Percentiles rank a stretch among this genome's conserved stretches.
Conservation (phyloP, 2,888 invertebrate genomes). For the Philonicus albiceps region DNA sequence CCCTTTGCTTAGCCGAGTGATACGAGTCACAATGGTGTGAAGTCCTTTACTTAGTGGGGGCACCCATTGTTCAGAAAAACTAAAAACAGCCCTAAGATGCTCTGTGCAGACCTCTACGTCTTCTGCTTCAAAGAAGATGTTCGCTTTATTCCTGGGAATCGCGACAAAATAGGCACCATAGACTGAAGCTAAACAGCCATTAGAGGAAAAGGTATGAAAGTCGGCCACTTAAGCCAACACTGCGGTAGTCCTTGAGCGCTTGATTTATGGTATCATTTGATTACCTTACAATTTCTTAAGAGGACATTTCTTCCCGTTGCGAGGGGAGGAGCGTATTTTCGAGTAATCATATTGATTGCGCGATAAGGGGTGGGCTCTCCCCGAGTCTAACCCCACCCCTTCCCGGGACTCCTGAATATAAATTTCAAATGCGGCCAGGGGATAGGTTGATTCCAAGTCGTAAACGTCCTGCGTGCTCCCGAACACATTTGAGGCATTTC, state of each 20-base stretch:
- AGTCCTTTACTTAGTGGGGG: not conserved
- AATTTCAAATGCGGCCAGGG: not conserved
- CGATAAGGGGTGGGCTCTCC: not conserved
- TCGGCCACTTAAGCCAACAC: not conserved
- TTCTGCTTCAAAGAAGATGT: not conserved
- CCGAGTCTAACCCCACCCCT: not conserved
- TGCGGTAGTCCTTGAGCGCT: not conserved
- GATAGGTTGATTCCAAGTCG: not conserved
- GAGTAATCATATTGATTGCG: not conserved
- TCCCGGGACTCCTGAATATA: not conserved
- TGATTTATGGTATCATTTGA: not conserved
- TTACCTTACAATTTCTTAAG: not conserved
- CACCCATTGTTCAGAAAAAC: not conserved
- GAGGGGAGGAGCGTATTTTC: not conserved
- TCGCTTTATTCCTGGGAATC: constrained; percentile 1
- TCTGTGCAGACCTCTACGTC: not conserved
- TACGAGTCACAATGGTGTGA: not conserved
- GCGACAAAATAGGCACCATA: not conserved
- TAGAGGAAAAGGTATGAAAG: not conserved
- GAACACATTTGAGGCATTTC: not conserved
- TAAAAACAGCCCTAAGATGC: not conserved
- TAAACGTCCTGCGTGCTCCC: not conserved
- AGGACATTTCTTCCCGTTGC: not conserved
- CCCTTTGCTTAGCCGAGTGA: not conserved
- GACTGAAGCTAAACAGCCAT: constrained; percentile 8